Conservation (phyloP, 1,140 invertebrate genomes). For the Ceratosolen solmsi region DNA sequence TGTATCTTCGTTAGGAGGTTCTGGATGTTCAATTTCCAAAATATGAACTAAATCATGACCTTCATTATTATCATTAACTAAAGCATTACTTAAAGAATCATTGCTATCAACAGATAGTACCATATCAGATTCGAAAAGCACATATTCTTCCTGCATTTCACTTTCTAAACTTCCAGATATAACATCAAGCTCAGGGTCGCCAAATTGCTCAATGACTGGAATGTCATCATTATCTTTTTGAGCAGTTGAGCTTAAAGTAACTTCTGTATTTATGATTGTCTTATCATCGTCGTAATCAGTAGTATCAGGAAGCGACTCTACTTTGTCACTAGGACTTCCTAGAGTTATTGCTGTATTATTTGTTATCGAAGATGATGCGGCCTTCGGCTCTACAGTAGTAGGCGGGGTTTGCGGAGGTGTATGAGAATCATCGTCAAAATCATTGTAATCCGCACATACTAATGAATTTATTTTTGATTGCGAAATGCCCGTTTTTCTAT, state of each 20-base stretch:
- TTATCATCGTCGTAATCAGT: constrained; percentile 78
- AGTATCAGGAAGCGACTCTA: constrained; percentile 71
- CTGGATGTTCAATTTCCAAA: constrained; percentile 68
- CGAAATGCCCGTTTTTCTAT: constrained; percentile 70
- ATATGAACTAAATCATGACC: constrained; percentile 70
- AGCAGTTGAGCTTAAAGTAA: constrained; percentile 76
- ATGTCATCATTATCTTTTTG: constrained; percentile 76
- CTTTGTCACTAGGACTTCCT: constrained; percentile 65
- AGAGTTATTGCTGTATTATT: constrained; percentile 58
- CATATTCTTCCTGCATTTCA: constrained; percentile 77
- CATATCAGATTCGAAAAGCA: constrained; percentile 77
- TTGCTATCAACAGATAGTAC: constrained; percentile 76
- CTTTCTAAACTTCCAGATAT: constrained; percentile 76
- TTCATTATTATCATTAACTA: constrained; percentile 67
- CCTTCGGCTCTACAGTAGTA: constrained; percentile 59
- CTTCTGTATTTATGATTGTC: constrained; percentile 76
- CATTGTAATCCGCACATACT: constrained; percentile 78
- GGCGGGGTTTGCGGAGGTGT: constrained; percentile 76
- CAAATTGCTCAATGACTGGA: constrained; percentile 77
- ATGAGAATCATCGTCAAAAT: constrained; percentile 78
- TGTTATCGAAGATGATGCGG: constrained; percentile 55
- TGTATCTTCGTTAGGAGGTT: constrained; percentile 63
- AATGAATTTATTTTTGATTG: constrained; percentile 75
- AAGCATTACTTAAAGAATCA: constrained; percentile 74
- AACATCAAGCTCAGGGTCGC: constrained; percentile 74